Evolutionary conservation across 2,797 vertebrate genomes (phyloP).

Genomic region (Chaunax sp.): DNA sequence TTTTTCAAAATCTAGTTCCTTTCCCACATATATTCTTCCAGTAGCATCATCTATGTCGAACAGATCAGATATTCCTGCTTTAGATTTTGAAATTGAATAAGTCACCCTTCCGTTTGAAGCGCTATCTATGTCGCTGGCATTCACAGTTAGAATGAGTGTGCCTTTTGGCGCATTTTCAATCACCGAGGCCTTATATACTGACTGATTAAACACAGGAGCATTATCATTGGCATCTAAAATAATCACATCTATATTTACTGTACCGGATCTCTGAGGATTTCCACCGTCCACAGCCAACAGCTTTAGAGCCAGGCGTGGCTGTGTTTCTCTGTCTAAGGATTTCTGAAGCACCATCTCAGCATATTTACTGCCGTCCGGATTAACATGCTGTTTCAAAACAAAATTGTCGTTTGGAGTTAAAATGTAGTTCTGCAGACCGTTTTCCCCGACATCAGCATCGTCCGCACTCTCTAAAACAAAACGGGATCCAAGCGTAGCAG

Average conservation of each 20-base stretch:
- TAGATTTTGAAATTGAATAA: conserved; percentile 78
- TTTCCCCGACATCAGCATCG: conserved; percentile 70
- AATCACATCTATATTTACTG: conserved; percentile 64
- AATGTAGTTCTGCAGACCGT: conserved; percentile 66
- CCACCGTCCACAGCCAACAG: conserved; percentile 76
- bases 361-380: conserved; percentile 67
- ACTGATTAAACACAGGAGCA: conserved; percentile 72
- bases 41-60: conserved; percentile 80
- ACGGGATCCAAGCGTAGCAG: conserved; percentile 47
- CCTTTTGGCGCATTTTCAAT: conserved; percentile 66
- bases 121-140: conserved; percentile 71
- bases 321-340: conserved; percentile 69
- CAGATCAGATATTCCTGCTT: conserved; percentile 44
- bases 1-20: conserved; percentile 85
- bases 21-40: conserved; percentile 72
- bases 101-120: conserved; percentile 59
- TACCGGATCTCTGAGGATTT: conserved; percentile 71
- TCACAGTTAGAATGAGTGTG: conserved; percentile 45
- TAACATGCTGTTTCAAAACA: conserved; percentile 60
- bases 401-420: conserved; percentile 69
- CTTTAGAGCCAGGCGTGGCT: conserved; percentile 60
- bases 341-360: conserved; percentile 75
- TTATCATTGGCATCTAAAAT: conserved; percentile 74
- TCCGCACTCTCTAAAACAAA: conserved; percentile 68
- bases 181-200: conserved; percentile 60